Conservation (phyloP, 2,888 invertebrate species). For the Trissoscelio sp. region DNA sequence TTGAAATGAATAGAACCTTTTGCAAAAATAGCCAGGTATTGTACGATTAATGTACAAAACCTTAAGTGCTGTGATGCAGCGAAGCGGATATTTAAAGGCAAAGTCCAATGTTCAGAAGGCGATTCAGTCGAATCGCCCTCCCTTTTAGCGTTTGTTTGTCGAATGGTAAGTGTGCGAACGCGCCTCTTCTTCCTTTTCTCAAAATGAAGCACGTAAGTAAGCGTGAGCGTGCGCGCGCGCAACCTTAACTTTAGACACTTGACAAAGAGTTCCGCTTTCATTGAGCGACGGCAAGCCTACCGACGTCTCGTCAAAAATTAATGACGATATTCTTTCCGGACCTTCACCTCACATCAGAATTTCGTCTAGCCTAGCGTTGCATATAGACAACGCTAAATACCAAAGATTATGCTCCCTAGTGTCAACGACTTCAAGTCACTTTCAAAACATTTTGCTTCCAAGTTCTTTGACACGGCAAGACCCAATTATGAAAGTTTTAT, state of each 20-base stretch:
- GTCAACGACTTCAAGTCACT: conserved; percentile 15
- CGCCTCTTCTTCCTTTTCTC: not conserved
- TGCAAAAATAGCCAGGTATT: conserved; percentile 21
- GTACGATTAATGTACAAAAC: conserved; percentile 30
- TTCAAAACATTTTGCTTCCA: too few species aligned
- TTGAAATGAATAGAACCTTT: conserved; percentile 14
- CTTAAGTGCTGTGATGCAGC: conserved; percentile 45
- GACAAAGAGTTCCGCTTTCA: conserved; percentile 53
- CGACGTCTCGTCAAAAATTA: conserved; percentile 63
- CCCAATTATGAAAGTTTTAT: too few species aligned
- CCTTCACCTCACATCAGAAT: conserved; percentile 55
- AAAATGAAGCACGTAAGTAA: conserved; percentile 1
- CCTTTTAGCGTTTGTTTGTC: conserved; percentile 36
- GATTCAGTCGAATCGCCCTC: conserved; percentile 26
- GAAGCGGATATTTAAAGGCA: conserved; percentile 46
- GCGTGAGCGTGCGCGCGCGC: too few species aligned
- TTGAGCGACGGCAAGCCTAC: conserved; percentile 27
- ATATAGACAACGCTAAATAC: conserved; percentile 13
- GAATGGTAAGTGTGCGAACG: not conserved
- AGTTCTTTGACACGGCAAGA: too few species aligned
- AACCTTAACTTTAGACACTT: conserved; percentile 43
- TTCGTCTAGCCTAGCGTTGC: conserved; percentile 47
- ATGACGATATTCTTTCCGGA: conserved; percentile 61
- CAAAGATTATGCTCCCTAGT: conserved; percentile 7
- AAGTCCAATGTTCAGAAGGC: conserved; percentile 27